Evolutionary conservation across 2,888 invertebrate genomes (phyloP).

Genomic region (Dicycla oo): DNA sequence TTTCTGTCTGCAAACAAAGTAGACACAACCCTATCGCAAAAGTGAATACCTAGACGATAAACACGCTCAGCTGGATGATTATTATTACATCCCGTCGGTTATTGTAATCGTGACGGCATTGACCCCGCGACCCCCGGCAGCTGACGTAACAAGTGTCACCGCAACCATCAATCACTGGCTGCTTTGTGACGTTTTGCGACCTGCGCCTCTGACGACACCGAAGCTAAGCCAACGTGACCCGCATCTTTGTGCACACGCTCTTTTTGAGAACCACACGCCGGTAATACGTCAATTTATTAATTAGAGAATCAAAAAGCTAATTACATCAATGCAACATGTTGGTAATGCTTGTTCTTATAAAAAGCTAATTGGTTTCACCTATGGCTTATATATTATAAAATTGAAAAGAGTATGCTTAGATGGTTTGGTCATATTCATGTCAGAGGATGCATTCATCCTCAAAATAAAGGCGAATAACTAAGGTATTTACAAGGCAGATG

Average conservation of each 20-base stretch:
- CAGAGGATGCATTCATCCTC: too few relatives aligned
- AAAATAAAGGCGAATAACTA: too few relatives aligned
- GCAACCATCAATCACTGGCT: conserved; percentile 86
- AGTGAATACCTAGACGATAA: conserved; percentile 52
- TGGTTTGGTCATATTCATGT: too few relatives aligned
- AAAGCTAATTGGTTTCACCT: conserved; percentile 3
- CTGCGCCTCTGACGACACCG: conserved; percentile 69
- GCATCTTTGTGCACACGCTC: conserved; percentile 48
- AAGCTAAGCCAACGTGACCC: conserved; percentile 56
- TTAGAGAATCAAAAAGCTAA: background rate
- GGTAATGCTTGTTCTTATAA: background rate
- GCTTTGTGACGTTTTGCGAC: conserved; percentile 85
- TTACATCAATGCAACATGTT: background rate
- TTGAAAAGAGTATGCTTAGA: too few relatives aligned
- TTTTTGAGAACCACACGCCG: background rate
- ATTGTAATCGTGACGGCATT: conserved; percentile 85
- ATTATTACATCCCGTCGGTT: conserved; percentile 74
- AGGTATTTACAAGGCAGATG: too few relatives aligned
- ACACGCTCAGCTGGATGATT: conserved; percentile 70
- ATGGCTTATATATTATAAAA: too few relatives aligned
- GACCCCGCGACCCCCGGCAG: conserved; percentile 84
- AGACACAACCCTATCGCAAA: conserved; percentile 21
- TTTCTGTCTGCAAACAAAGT: background rate
- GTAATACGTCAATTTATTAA: conserved; percentile 13
- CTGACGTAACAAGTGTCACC: conserved; percentile 85